Conservation (phyloP, 2,797 vertebrate species). For the Anolis apletophallus region DNA sequence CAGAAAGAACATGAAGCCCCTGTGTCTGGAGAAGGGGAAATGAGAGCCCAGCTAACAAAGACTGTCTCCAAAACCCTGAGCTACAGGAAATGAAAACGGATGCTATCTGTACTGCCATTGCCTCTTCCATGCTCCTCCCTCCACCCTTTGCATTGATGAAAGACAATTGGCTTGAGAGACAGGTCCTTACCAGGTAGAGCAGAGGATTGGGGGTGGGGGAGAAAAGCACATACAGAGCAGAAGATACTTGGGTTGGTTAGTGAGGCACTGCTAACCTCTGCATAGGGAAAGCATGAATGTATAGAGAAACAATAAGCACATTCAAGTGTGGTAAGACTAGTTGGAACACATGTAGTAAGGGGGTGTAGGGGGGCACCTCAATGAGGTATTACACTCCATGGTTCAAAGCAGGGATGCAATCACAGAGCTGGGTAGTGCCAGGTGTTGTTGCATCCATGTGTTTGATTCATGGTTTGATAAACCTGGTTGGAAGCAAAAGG, state of each 20-base stretch:
- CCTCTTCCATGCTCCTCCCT: neutral
- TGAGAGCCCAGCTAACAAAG: conserved; percentile 12
- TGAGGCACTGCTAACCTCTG: neutral
- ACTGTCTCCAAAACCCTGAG: conserved; percentile 20
- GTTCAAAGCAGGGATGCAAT: neutral
- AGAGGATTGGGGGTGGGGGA: neutral
- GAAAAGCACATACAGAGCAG: neutral
- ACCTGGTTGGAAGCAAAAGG: neutral
- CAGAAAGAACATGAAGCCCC: neutral
- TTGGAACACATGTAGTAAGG: neutral
- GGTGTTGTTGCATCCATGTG: neutral
- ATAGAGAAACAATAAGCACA: neutral
- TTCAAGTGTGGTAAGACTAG: neutral
- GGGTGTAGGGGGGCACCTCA: neutral
- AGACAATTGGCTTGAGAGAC: neutral
- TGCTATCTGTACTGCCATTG: neutral
- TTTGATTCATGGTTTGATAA: neutral
- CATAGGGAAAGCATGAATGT: neutral
- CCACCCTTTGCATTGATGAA: conserved; percentile 12
- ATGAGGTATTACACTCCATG: neutral
- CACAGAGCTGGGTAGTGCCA: neutral
- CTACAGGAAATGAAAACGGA: conserved; percentile 13
- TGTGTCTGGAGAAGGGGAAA: conserved; percentile 14
- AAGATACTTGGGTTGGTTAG: neutral
- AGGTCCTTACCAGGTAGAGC: neutral